These are phyloP conservation scores for Napeogenes inachia DNA, from an alignment of 2,888 invertebrate genomes.

Conservation along the genomic window DNA sequence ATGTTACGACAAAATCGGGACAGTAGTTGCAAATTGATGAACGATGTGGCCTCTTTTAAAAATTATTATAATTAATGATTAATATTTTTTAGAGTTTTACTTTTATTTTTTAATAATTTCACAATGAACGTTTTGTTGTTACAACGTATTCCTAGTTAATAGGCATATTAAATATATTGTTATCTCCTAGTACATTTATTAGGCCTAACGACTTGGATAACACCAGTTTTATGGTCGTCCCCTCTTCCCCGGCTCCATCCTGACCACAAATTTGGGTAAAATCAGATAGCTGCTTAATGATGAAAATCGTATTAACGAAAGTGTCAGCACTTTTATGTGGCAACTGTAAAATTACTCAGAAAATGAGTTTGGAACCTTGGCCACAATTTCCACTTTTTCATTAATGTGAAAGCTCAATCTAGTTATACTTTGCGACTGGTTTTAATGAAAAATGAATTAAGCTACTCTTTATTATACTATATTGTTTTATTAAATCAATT, in stretches of 20 bases:
- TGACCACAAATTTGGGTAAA: conserved; percentile 44
- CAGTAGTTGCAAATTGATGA: too few relatives aligned
- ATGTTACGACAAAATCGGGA: conserved; percentile 17
- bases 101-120: too few relatives aligned
- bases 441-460: conserved; percentile 4
- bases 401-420: conserved; percentile 15
- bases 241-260: conserved; percentile 30
- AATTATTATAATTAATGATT: too few relatives aligned
- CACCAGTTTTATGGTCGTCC: conserved; percentile 28
- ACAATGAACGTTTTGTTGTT: too few relatives aligned
- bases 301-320: conserved; percentile 40
- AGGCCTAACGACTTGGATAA: conserved; percentile 30
- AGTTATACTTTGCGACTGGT: conserved; percentile 1
- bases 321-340: conserved; percentile 27
- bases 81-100: too few relatives aligned
- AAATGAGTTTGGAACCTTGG: conserved; percentile 21
- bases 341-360: conserved; percentile 25
- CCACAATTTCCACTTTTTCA: conserved; percentile 19
- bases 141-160: too few relatives aligned
- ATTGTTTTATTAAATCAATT: not conserved
- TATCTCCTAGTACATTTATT: conserved; percentile 30
- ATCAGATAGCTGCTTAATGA: conserved; percentile 56
- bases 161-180: conserved; percentile 13
- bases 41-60: too few relatives aligned
- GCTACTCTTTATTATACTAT: not conserved